Evolutionary conservation across 2,797 vertebrate genomes (phyloP).

Genomic region (Macropodus opercularis): DNA sequence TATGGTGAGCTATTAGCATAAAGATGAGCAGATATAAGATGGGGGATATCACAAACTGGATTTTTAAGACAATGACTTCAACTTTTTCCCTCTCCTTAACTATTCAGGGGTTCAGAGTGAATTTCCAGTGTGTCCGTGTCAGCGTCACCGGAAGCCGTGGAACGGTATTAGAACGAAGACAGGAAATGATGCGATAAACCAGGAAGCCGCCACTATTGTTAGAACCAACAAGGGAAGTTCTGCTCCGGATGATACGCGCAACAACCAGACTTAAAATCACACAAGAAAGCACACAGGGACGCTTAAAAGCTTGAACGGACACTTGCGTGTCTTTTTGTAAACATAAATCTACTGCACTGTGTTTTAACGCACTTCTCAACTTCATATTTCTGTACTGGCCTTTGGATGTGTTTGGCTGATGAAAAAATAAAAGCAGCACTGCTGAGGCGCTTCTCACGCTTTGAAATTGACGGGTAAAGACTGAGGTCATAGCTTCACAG

Average conservation of each 20-base stretch:
- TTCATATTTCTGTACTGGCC: background rate
- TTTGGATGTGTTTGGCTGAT: background rate
- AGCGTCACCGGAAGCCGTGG: conserved; percentile 41
- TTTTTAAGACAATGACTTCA: too few relatives aligned
- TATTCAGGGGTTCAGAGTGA: conserved; percentile 9
- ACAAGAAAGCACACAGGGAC: conserved; percentile 26
- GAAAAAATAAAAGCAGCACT: background rate
- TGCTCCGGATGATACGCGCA: conserved; percentile 67
- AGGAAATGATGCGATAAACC: conserved; percentile 79
- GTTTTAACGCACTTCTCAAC: conserved; percentile 27
- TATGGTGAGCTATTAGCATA: conserved; percentile 13
- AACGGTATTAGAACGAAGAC: conserved; percentile 62
- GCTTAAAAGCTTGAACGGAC: conserved; percentile 10
- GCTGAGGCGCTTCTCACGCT: conserved; percentile 28
- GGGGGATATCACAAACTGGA: conserved; percentile 3
- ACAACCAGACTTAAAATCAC: conserved; percentile 45
- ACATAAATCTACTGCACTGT: background rate
- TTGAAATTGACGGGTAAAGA: conserved; percentile 48
- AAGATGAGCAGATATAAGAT: conserved; percentile 30
- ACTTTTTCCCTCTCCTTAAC: conserved; percentile 46
- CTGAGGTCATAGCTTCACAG: conserved; percentile 40
- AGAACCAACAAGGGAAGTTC: conserved; percentile 71
- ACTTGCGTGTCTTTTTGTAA: conserved; percentile 28
- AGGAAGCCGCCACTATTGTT: conserved; percentile 83
- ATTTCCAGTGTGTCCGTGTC: conserved; percentile 41